Evolutionary conservation across 2,113 vertebrate genomes (phyloP).

Genomic region (Corythornis cristatus): DNA sequence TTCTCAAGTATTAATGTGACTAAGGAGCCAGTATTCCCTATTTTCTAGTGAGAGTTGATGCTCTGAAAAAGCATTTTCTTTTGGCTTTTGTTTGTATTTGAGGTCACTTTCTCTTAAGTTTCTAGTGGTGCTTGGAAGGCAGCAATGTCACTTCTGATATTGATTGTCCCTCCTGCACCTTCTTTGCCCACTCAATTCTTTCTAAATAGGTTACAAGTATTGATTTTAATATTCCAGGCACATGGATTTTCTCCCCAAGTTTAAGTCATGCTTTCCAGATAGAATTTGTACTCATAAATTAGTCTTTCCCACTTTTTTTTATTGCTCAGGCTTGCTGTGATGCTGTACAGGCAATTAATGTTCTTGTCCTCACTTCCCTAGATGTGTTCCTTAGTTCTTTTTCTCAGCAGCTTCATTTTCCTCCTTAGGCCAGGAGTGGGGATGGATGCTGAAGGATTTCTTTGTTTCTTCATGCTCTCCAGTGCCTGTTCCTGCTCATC

Average conservation of each 20-base stretch:
- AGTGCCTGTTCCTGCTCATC: neutral
- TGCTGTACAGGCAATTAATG: neutral
- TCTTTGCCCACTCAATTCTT: conserved; percentile 24
- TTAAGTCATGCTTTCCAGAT: conserved; percentile 26
- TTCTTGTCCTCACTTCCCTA: neutral
- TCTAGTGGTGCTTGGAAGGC: neutral
- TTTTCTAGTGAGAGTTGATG: neutral
- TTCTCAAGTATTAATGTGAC: neutral
- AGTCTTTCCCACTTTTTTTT: neutral
- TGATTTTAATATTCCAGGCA: conserved; percentile 60
- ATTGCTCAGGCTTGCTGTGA: neutral
- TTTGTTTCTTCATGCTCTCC: neutral
- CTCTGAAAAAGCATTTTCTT: neutral
- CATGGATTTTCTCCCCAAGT: conserved; percentile 39
- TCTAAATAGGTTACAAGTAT: conserved; percentile 38
- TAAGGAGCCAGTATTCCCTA: neutral
- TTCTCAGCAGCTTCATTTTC: neutral
- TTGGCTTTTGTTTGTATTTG: neutral
- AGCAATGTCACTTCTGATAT: conserved; percentile 30
- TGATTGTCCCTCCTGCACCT: conserved; percentile 2
- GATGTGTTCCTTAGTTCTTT: neutral
- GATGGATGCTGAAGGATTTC: neutral
- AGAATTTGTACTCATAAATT: conserved; percentile 30
- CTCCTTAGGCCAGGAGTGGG: neutral
- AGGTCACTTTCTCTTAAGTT: neutral